A percentile compares a stretch with the other conserved stretches of the same genome.
Conservation (phyloP, 2,888 invertebrate genomes). For the Empis livida region DNA sequence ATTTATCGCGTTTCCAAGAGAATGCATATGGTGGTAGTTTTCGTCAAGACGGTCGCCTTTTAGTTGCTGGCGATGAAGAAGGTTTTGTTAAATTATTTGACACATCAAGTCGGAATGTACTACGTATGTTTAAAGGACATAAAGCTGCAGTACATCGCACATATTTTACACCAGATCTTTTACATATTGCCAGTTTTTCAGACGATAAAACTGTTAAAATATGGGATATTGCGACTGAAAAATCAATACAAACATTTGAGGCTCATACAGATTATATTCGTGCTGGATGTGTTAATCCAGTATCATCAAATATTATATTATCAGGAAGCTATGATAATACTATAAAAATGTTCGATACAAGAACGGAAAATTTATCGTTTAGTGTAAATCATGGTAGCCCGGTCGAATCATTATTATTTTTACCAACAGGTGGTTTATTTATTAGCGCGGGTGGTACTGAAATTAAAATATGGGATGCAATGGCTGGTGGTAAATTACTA, state of each 20-base stretch:
- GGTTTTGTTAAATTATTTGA: slow-evolving; percentile 78
- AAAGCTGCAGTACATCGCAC: slow-evolving; percentile 65
- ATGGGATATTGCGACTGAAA: slow-evolving; percentile 88
- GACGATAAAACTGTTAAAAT: slow-evolving; percentile 77
- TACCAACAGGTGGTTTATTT: slow-evolving; percentile 82
- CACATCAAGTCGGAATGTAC: slow-evolving; percentile 63
- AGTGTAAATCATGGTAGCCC: slow-evolving; percentile 78
- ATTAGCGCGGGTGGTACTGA: slow-evolving; percentile 85
- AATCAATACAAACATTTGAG: slow-evolving; percentile 48
- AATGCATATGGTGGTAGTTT: slow-evolving; percentile 77
- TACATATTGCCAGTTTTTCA: slow-evolving; percentile 73
- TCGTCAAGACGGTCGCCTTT: slow-evolving; percentile 64
- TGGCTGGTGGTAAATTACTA: slow-evolving; percentile 74
- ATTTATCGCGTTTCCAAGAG: slow-evolving; percentile 68
- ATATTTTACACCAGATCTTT: slow-evolving; percentile 64
- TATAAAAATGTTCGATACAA: slow-evolving; percentile 76
- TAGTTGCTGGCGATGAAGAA: slow-evolving; percentile 86
- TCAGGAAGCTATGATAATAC: slow-evolving; percentile 85
- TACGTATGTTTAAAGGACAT: slow-evolving; percentile 79
- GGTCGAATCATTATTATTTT: slow-evolving; percentile 75
- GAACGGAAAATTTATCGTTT: slow-evolving; percentile 55
- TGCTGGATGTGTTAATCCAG: slow-evolving; percentile 67
- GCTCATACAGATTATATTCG: slow-evolving; percentile 73
- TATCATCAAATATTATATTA: slow-evolving; percentile 59
- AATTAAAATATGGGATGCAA: slow-evolving; percentile 86